phyloP scores from a whole-genome alignment of 2,888 invertebrate species.

The Liopterus haemorrhoidalis region DNA sequence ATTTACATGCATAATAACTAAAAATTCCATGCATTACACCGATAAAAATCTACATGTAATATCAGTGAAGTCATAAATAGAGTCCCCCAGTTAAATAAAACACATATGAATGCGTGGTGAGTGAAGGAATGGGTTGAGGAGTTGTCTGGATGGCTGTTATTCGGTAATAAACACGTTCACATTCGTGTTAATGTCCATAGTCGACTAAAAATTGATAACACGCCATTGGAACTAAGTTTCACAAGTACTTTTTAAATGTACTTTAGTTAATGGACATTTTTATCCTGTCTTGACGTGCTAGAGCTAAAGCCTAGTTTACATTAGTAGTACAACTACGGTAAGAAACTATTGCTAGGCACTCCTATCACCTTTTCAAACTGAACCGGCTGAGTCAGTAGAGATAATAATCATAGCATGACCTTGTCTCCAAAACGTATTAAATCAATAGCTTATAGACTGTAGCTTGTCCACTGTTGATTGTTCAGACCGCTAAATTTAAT shows the following conservation, averaged over 20 bases:
- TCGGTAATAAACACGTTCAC: conserved; percentile 30
- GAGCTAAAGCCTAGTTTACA: no score
- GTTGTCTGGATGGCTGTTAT: conserved; percentile 4
- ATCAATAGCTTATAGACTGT: no score
- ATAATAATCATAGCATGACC: no score
- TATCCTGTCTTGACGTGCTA: no score
- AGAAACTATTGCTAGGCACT: no score
- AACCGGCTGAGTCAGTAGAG: no score
- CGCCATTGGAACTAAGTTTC: conserved; percentile 16
- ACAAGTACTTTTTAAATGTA: conserved; percentile 21
- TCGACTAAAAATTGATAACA: conserved; percentile 22
- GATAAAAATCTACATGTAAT: conserved; percentile 42
- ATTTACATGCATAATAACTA: conserved; percentile 45
- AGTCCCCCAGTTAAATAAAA: conserved; percentile 24
- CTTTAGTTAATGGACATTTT: conserved; percentile 14
- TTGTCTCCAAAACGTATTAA: no score
- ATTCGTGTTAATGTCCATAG: conserved; percentile 29
- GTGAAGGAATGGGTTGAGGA: neutral
- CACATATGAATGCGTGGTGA: neutral
- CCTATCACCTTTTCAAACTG: no score
- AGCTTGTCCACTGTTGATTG: no score
- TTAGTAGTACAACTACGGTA: no score
- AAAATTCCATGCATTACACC: conserved; percentile 42
- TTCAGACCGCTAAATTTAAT: no score
- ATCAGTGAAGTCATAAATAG: conserved; percentile 35